Evolutionary conservation across 2,797 vertebrate genomes (phyloP), one percentile per base, ranked within the genome.

Genomic region (Danionella dracula): DNA sequence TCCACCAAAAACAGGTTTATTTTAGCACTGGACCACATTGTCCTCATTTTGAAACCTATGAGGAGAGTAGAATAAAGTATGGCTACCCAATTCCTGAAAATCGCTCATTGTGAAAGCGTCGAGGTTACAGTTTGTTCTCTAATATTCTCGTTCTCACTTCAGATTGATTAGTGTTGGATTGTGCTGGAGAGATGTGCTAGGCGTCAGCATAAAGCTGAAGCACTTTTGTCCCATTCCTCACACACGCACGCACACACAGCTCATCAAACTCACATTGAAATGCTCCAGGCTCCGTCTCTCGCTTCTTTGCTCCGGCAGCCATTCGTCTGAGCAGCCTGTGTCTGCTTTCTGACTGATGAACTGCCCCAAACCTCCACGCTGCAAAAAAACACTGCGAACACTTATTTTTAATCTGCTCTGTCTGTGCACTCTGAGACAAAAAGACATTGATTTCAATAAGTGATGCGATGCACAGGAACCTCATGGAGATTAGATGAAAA

Each of bases 131-230:
- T 84, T 83, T 82, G 45, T 70, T 66, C 56, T 38, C 66, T 74
- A 79, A 71, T 80, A 68, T 82, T 83, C 78, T 76, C 80, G 82
- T 82, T 81, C 78, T 77, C 82, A 85, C 80, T 86, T 89, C 83
- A 90, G 90, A 91, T 91, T 89, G 90, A 91, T 91, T 90, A 89
- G 86, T 77, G 67, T 71, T 82, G 85, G 85, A 91, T 90, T 90
- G 88, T 73, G 68, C 78, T 76, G 74, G 90, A 90, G 87, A 83
- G 89, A 88, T 90, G 85, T 86, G 84, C 83, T 78, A 80, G 84
- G 87, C 86, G 87, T 91, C 89, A 91, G 90, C 89, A 91, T 87
- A 90, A 90, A 89, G 77, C 80, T 75, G 78, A 73, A 85, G 77
- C 85, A 82, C 86, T 86, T 88, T 83, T 76, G 82, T 87, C 82